Conservation (phyloP, 2,888 invertebrate genomes). For the Leptogaster cylindrica region DNA sequence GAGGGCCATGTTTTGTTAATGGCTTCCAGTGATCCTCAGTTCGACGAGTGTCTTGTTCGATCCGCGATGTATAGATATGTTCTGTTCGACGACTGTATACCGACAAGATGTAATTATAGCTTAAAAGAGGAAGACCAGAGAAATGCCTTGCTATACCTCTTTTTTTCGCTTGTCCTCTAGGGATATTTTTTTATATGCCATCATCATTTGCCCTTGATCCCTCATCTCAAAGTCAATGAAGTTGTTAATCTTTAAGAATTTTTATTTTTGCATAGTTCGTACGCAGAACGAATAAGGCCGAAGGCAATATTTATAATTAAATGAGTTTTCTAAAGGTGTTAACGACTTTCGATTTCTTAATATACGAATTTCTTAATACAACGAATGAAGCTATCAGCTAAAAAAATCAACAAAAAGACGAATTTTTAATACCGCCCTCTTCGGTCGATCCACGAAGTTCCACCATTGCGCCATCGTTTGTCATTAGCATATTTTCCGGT, state of each 20-base stretch:
- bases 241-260: conserved; percentile 46
- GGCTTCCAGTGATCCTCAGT: conserved; percentile 29
- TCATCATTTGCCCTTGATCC: conserved; percentile 45
- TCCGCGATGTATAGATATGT: conserved; percentile 36
- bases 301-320: conserved; percentile 11
- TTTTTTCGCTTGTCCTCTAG: background rate
- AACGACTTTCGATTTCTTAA: conserved; percentile 31
- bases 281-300: background rate
- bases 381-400: conserved; percentile 36
- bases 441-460: too few species aligned
- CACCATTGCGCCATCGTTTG: background rate
- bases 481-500: conserved; percentile 12
- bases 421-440: background rate
- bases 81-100: conserved; percentile 39
- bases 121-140: conserved; percentile 4
- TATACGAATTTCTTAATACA: background rate
- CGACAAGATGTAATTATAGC: conserved; percentile 21
- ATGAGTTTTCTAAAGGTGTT: conserved; percentile 26
- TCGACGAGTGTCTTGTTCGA: background rate
- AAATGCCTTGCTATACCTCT: conserved; percentile 9
- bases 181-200: background rate
- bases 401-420: too few species aligned
- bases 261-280: conserved; percentile 45
- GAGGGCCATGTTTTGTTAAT: conserved; percentile 40
- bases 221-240: conserved; percentile 47